Evolutionary conservation across 2,888 invertebrate genomes (phyloP), one percentile per base, ranked within the genome.

Genomic region (Amphipyra berbera): DNA sequence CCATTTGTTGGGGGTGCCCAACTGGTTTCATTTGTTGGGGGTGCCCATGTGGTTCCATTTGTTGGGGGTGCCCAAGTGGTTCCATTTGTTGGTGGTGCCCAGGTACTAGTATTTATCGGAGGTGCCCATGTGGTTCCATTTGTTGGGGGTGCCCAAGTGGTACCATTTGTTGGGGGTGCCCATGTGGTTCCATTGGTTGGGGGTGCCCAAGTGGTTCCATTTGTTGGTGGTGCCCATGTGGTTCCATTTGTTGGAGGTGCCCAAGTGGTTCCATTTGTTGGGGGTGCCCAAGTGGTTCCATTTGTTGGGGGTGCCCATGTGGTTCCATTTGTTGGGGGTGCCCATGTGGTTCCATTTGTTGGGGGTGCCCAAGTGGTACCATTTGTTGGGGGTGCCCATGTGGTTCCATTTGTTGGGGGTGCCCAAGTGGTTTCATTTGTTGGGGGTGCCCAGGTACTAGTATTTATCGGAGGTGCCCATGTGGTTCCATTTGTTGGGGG

Each of bases 171-270:
- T 0, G 37, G n/a, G 5, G 49, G 49, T 7, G 2, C 30, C 6
- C 4, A 30, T 12, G 35, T 54, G 1, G 60, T 60, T 4, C 2
- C 37, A 12, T 52, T 59, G 1, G 45, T 40, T 0, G 55, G 27
- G 0, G 41, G 30, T 15, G 10, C 27, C 42, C 42, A 58, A 0
- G 57, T 57, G 0, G 57, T 58, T 1, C 21, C 6, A 8, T 45
- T 46, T 2, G 46, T 48, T 1, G 33, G 56, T 0, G 57, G 49
- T 0, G 3, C 6, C 57, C 44, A 58, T 0, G 54, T 53, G 0
- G 21, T 21, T 21, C 1, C 38, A 6, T 46, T 54, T 6, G 6
- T 30, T 30, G 30, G 30, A 7, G 30, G 30, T 7, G 2, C 30
- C 30, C 30, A 30, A 4, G 30, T 30, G 30, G 30, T 30, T 30